Percentiles rank a stretch among this genome's conserved stretches.
Conservation (phyloP, 2,797 vertebrate genomes). For the Pseudocheirus occidentalis region DNA sequence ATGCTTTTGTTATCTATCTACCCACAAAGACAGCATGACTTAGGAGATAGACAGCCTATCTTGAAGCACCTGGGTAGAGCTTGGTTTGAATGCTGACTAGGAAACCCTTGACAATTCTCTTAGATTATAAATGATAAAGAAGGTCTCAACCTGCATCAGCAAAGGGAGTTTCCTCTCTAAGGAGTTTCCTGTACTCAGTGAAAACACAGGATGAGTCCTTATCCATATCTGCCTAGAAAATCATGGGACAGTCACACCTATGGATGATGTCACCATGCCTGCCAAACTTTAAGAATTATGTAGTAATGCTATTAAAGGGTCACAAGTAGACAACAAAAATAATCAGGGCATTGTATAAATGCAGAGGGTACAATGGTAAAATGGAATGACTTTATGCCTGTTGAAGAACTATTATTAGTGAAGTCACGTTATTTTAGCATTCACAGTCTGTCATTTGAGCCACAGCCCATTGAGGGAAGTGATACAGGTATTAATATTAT, state of each 20-base stretch:
- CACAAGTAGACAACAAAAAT: no score
- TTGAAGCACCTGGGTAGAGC: not conserved
- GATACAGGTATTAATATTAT: no score
- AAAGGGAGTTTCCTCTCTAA: not conserved
- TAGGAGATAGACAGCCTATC: not conserved
- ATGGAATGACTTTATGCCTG: no score
- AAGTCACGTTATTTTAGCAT: no score
- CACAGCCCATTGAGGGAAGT: no score
- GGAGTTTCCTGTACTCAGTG: not conserved
- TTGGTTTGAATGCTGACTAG: not conserved
- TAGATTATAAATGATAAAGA: not conserved
- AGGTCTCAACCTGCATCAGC: not conserved
- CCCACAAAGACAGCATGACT: not conserved
- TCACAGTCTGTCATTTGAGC: no score
- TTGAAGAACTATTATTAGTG: no score
- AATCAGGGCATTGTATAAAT: no score
- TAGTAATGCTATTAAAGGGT: no score
- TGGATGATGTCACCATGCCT: no score
- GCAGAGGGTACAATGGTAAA: no score
- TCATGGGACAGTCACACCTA: not conserved
- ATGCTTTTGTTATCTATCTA: not conserved
- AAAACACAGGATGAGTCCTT: not conserved
- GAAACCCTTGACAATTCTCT: not conserved
- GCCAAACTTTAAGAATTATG: no score
- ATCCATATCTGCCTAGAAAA: not conserved